Evolutionary conservation across 2,888 invertebrate genomes (phyloP), one percentile per base, ranked within the genome.

Genomic region (Scaptomyza tumidula): DNA sequence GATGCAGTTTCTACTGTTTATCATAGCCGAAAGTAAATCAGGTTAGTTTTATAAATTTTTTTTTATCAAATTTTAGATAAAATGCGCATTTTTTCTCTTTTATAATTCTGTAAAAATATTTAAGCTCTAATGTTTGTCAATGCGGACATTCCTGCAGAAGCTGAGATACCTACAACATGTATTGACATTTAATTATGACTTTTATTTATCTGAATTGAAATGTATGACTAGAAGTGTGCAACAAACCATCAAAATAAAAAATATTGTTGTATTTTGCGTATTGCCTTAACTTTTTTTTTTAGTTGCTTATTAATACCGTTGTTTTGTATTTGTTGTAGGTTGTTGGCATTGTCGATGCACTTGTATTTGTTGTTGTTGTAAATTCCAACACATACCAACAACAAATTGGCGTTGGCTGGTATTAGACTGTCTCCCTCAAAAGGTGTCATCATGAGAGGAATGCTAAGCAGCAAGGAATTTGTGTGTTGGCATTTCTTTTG

Each of bases 331-430:
- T 55, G 54, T 10, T 43, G 35, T 14, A 48, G 44, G 49, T 73
- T 74, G 49, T 75, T 69, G 16, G 56, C 44, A 35, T 35, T 75
- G 63, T 68, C 45, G 39, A 3, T 71, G 64, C 71, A 60, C 39
- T 61, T 53, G 64, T 58, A 24, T 14, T 46, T 74, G 57, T 55
- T n/a, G 33, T 16, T 50, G 14, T 10, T 45, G 44, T 66, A 74
- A 66, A 81, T 81, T 81, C 81, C 64, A 84, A 58, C 78, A 63
- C 84, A 80, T 66, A 80, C 59, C 77, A 86, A 54, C 77, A 71
- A 58, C 53, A 60, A 75, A 76, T 66, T 75, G 72, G 46, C 59
- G 59, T 82, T 56, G 50, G 58, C 44, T 56, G 56, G 62, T 46
- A 52, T 50, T 59, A 29, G 7, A 56, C 37, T 41, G 45, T 14